phyloP scores from a whole-genome alignment of 2,113 vertebrate genomes.

The Miniopterus natalensis region DNA sequence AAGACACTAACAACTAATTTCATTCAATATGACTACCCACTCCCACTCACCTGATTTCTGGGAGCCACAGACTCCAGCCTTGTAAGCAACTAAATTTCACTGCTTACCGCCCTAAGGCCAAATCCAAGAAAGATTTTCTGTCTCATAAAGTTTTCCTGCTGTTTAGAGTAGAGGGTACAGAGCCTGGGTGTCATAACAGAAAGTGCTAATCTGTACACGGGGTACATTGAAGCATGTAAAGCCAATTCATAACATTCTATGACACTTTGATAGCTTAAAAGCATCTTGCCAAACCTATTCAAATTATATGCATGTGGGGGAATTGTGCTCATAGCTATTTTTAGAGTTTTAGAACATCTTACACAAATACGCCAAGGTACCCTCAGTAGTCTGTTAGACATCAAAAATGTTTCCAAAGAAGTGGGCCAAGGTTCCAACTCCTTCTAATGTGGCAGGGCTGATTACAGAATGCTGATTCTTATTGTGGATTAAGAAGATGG shows the following conservation, averaged over 20 bases:
- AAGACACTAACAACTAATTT: conserved; percentile 53
- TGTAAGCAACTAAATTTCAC: conserved; percentile 65
- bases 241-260: conserved; percentile 65
- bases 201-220: conserved; percentile 70
- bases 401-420: conserved; percentile 62
- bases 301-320: conserved; percentile 67
- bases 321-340: conserved; percentile 61
- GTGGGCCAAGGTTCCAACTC: not conserved
- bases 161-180: conserved; percentile 60
- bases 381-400: conserved; percentile 53
- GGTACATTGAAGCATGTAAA: conserved; percentile 59
- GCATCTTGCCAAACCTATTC: conserved; percentile 63
- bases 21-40: not conserved
- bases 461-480: not conserved
- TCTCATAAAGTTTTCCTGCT: conserved; percentile 72
- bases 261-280: conserved; percentile 76
- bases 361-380: conserved; percentile 65
- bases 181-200: conserved; percentile 64
- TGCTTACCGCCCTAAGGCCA: conserved; percentile 52
- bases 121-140: conserved; percentile 72
- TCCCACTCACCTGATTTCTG: not conserved
- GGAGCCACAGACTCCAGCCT: not conserved
- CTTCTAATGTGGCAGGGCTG: conserved; percentile 5
- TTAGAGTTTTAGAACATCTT: conserved; percentile 72
- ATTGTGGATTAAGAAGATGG: not conserved